These are phyloP conservation scores for Melanostoma mellinum DNA, from an alignment of 2,888 invertebrate genomes.

Conservation along the genomic window DNA sequence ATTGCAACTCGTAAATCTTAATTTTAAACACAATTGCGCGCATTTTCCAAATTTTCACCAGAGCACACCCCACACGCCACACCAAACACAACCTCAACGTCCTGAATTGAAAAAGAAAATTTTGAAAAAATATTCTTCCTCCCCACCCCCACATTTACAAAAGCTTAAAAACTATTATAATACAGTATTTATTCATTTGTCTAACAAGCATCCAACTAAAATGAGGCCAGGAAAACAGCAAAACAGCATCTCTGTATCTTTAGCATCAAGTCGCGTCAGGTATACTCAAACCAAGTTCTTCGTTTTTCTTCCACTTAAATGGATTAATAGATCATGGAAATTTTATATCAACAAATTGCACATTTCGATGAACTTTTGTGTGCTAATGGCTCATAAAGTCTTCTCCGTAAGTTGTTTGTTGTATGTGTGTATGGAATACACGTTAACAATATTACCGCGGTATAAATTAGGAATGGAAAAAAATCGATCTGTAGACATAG, in stretches of 20 bases:
- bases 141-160: background rate
- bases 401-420: background rate
- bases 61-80: background rate
- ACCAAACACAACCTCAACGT: background rate
- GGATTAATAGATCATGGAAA: constrained; percentile 65
- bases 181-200: constrained; percentile 21
- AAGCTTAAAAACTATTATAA: background rate
- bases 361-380: constrained; percentile 37
- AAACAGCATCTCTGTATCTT: constrained; percentile 19
- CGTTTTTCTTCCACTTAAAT: constrained; percentile 52
- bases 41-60: constrained; percentile 14
- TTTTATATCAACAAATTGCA: constrained; percentile 63
- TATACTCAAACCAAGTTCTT: constrained; percentile 16
- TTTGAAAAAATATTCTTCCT: constrained; percentile 10
- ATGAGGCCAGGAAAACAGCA: constrained; percentile 29
- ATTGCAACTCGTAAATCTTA: constrained; percentile 26
- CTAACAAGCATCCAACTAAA: constrained; percentile 17
- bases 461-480: constrained; percentile 1
- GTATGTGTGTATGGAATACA: background rate
- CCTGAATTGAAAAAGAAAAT: constrained; percentile 16
- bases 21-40: constrained; percentile 7
- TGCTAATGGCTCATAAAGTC: background rate
- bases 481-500: constrained; percentile 21
- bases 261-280: constrained; percentile 10
- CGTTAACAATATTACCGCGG: background rate